phyloP scores from a whole-genome alignment of 2,797 vertebrate species.

The Loris lydekkerianus region DNA sequence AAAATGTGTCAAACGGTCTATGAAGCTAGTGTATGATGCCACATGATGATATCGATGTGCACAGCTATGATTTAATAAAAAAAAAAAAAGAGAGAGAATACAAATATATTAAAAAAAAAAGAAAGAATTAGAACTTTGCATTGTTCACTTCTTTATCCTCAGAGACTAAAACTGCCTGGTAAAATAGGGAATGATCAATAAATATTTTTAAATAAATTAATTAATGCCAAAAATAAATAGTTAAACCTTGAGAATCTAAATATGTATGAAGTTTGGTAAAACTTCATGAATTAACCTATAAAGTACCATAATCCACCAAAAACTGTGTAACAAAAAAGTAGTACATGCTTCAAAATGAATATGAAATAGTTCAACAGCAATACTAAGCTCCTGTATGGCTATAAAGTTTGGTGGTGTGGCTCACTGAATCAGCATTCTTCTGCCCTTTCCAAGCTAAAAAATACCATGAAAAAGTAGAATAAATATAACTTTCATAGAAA shows the following conservation, averaged over 20 bases:
- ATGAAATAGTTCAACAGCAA: not conserved
- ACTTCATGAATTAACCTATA: not conserved
- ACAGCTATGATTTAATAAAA: too few species aligned
- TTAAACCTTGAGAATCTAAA: not conserved
- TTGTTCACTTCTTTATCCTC: not conserved
- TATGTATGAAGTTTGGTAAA: not conserved
- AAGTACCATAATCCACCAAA: conserved; percentile 14
- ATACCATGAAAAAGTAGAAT: not conserved
- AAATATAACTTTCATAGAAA: not conserved
- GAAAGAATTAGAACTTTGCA: not conserved
- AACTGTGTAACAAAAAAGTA: not conserved
- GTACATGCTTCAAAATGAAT: not conserved
- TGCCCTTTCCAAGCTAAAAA: not conserved
- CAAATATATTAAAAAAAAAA: too few species aligned
- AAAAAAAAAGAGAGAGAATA: too few species aligned
- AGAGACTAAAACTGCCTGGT: not conserved
- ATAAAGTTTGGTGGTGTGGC: not conserved
- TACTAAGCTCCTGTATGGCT: not conserved
- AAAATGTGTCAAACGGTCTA: too few species aligned
- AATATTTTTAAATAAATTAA: not conserved
- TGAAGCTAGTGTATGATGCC: too few species aligned
- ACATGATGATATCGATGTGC: too few species aligned
- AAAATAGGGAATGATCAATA: not conserved
- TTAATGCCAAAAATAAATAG: not conserved
- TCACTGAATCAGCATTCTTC: not conserved